Evolutionary conservation across 2,113 vertebrate genomes (phyloP).

Genomic region (Scalopus aquaticus): DNA sequence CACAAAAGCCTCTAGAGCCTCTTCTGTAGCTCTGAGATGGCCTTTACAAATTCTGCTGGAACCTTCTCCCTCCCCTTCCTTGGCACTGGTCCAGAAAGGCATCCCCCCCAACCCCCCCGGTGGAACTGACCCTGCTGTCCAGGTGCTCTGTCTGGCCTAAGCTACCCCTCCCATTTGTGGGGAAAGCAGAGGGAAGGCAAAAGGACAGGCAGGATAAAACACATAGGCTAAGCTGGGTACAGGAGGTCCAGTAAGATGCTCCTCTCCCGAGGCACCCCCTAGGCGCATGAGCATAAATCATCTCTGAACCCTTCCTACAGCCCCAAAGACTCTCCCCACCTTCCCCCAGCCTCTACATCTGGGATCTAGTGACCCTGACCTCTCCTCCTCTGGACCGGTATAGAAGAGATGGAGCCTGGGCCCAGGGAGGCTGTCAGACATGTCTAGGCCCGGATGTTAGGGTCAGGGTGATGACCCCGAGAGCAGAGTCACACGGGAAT

Average conservation of each 20-base stretch:
- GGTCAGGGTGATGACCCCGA: conserved; percentile 75
- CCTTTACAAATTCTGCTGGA: neutral
- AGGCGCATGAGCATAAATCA: neutral
- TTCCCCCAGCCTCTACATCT: conserved; percentile 29
- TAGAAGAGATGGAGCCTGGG: conserved; percentile 16
- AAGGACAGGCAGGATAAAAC: neutral
- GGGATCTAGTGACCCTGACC: neutral
- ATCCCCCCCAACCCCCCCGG: no score
- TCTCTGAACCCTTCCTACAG: neutral
- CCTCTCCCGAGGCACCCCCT: neutral
- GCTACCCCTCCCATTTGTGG: neutral
- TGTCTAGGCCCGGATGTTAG: conserved; percentile 71
- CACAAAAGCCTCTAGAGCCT: neutral
- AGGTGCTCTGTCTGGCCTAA: neutral
- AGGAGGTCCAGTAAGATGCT: neutral
- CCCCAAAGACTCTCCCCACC: conserved; percentile 10
- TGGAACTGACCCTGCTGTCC: neutral
- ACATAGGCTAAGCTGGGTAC: neutral
- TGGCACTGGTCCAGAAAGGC: neutral
- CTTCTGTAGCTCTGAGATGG: neutral
- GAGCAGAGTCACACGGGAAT: conserved; percentile 79
- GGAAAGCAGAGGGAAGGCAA: neutral
- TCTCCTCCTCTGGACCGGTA: conserved; percentile 1
- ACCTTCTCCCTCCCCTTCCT: neutral
- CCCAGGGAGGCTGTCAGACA: conserved; percentile 37